Evolutionary conservation across 1,140 invertebrate species (phyloP).

Genomic region (silkworm (Bombyx mori)): DNA sequence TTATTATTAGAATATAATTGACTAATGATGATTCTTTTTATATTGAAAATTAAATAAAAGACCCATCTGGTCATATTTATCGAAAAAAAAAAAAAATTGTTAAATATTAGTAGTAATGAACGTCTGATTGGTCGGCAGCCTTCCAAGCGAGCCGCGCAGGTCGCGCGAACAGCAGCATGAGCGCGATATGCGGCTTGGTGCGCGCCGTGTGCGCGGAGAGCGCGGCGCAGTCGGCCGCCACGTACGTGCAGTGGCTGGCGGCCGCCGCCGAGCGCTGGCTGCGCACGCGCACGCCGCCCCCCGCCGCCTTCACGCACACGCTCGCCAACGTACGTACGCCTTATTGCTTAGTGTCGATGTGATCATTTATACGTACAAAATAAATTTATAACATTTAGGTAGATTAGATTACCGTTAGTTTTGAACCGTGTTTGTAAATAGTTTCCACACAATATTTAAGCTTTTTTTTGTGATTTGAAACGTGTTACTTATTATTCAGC

Average conservation of each 20-base stretch:
- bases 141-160: conserved; percentile 3
- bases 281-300: conserved; percentile 28
- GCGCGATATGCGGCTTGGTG: conserved; percentile 85
- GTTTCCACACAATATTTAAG: too few relatives aligned
- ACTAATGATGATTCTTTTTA: background rate
- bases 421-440: too few relatives aligned
- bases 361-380: too few relatives aligned
- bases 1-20: background rate
- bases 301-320: conserved; percentile 47
- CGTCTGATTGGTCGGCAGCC: too few relatives aligned
- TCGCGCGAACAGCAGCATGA: conserved; percentile 57
- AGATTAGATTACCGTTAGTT: too few relatives aligned
- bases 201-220: conserved; percentile 81
- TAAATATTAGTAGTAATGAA: too few relatives aligned
- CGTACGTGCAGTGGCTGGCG: conserved; percentile 49
- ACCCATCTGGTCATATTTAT: too few relatives aligned
- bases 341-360: background rate
- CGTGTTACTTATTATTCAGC: too few relatives aligned
- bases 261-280: conserved; percentile 37
- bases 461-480: too few relatives aligned
- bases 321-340: conserved; percentile 35
- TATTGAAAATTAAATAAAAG: background rate
- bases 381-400: too few relatives aligned
- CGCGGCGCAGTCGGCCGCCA: conserved; percentile 45
- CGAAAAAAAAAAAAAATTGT: too few relatives aligned